phyloP scores from a whole-genome alignment of 2,797 vertebrate genomes.

The Malurus splendens region DNA sequence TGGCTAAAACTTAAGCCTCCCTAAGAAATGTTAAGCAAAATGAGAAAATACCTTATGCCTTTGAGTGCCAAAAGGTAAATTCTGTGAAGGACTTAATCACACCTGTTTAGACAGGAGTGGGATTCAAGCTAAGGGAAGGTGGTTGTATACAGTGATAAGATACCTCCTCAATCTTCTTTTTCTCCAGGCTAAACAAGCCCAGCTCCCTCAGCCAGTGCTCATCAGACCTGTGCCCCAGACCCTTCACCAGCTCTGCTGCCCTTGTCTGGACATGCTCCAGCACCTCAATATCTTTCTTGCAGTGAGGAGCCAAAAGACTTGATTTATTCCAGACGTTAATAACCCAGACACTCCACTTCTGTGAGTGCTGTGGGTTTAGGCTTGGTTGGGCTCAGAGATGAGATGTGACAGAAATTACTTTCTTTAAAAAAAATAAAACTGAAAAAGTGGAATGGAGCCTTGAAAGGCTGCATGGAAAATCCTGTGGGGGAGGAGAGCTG shows the following conservation, averaged over 20 bases:
- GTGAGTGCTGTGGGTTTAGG: neutral
- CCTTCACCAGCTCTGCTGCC: neutral
- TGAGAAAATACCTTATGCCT: neutral
- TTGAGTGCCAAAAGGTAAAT: neutral
- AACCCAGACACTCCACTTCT: neutral
- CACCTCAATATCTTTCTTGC: neutral
- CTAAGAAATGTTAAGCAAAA: neutral
- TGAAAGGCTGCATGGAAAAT: neutral
- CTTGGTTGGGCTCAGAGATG: neutral
- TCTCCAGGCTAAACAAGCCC: neutral
- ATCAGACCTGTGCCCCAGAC: neutral
- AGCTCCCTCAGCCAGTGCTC: neutral
- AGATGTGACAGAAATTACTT: neutral
- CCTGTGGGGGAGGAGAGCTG: neutral
- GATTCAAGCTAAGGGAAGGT: neutral
- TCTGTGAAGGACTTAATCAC: neutral
- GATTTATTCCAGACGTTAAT: neutral
- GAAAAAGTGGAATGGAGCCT: neutral
- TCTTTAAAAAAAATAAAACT: neutral
- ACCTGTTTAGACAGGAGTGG: neutral
- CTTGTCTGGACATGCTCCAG: neutral
- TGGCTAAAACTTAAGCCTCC: neutral
- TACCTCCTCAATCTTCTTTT: neutral
- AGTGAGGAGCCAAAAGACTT: neutral
- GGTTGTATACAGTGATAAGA: neutral